A percentile compares a stretch with the other conserved stretches of the same genome.
These are phyloP conservation scores for Pelecanoides urinatrix DNA, from an alignment of 2,113 vertebrate species.

Conservation along the genomic window DNA sequence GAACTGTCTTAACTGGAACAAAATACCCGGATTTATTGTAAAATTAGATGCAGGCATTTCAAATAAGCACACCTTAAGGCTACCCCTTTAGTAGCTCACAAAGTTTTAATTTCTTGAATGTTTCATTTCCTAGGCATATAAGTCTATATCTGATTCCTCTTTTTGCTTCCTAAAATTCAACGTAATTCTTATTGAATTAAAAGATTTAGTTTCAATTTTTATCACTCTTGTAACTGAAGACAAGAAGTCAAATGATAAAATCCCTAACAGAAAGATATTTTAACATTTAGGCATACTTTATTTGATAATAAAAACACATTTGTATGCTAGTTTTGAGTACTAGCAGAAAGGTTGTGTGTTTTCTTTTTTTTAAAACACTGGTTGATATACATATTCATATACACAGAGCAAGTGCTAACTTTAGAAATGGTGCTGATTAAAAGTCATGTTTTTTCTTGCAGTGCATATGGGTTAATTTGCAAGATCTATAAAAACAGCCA, in stretches of 20 bases:
- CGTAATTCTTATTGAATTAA: constrained; percentile 74
- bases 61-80: constrained; percentile 68
- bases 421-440: constrained; percentile 66
- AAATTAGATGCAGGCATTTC: constrained; percentile 64
- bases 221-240: constrained; percentile 77
- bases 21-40: constrained; percentile 60
- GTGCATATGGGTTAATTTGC: constrained; percentile 75
- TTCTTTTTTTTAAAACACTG: background rate
- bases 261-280: constrained; percentile 57
- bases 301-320: constrained; percentile 72
- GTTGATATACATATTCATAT: constrained; percentile 52
- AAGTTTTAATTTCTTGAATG: constrained; percentile 67
- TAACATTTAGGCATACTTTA: constrained; percentile 59
- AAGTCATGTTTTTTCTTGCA: constrained; percentile 56
- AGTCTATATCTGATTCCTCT: constrained; percentile 63
- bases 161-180: constrained; percentile 71
- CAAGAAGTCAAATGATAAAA: constrained; percentile 68
- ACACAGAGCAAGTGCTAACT: constrained; percentile 39
- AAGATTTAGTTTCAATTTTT: constrained; percentile 74
- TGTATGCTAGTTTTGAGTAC: constrained; percentile 37
- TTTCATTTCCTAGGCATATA: constrained; percentile 70
- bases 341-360: constrained; percentile 21
- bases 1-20: constrained; percentile 67
- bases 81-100: constrained; percentile 35
- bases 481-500: constrained; percentile 69